Evolutionary conservation across 1,140 invertebrate genomes (phyloP).

Genomic region (Pararge aegeria): DNA sequence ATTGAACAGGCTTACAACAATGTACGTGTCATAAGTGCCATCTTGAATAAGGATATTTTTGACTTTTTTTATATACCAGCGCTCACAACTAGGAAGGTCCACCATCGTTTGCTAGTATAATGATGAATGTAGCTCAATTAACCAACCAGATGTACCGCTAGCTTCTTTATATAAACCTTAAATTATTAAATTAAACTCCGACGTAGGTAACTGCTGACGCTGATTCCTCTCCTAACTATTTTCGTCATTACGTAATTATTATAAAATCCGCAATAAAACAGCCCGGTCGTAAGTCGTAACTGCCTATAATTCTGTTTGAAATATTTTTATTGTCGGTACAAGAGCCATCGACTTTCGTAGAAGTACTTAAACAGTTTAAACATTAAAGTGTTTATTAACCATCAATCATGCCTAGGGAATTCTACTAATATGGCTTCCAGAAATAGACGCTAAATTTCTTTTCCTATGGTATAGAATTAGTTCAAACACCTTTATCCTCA

Average conservation of each 20-base stretch:
- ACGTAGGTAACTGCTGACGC: neutral
- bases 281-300: neutral
- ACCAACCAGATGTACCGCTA: neutral
- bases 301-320: constrained; percentile 3
- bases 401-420: neutral
- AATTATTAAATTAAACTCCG: neutral
- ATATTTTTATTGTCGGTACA: neutral
- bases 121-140: no score
- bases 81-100: no score
- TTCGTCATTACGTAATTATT: constrained; percentile 15
- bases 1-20: no score
- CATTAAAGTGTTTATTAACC: neutral
- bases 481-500: no score
- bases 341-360: neutral
- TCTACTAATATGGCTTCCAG: neutral
- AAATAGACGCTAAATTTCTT: neutral
- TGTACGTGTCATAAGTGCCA: no score
- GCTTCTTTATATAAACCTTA: neutral
- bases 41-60: no score
- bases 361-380: neutral
- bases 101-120: no score
- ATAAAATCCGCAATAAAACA: neutral
- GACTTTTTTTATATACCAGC: no score
- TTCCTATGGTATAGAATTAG: no score
- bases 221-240: constrained; percentile 6